Percentiles rank a stretch among this genome's conserved stretches.
Evolutionary conservation across 2,113 vertebrate genomes (phyloP).

Genomic region (Paramisgurnus dabryanus): DNA sequence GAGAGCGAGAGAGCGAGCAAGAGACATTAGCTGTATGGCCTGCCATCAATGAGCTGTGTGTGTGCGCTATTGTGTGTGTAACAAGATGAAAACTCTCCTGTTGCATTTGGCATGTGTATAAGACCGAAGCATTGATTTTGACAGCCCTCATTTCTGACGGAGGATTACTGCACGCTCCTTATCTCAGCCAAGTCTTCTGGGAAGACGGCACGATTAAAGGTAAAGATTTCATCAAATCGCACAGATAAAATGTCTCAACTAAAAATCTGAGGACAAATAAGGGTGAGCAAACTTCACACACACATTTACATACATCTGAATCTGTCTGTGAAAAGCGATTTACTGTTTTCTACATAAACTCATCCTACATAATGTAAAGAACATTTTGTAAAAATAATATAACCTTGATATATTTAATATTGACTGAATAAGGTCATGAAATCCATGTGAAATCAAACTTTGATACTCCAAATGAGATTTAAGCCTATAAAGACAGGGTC

Average conservation of each 20-base stretch:
- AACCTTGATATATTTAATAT: too few relatives aligned
- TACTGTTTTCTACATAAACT: too few relatives aligned
- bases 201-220: conserved; percentile 72
- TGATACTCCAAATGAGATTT: too few relatives aligned
- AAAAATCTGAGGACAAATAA: conserved; percentile 25
- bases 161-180: conserved; percentile 65
- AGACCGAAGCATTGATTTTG: conserved; percentile 64
- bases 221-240: conserved; percentile 39
- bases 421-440: too few relatives aligned
- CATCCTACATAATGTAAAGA: too few relatives aligned
- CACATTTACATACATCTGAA: background rate
- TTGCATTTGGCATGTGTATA: conserved; percentile 55
- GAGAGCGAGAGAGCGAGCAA: background rate
- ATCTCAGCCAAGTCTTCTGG: conserved; percentile 64
- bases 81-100: conserved; percentile 53
- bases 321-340: too few relatives aligned
- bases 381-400: too few relatives aligned
- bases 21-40: conserved; percentile 9
- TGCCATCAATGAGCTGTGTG: conserved; percentile 22
- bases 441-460: too few relatives aligned
- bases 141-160: conserved; percentile 59
- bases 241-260: conserved; percentile 19
- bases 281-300: background rate
- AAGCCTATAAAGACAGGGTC: too few relatives aligned
- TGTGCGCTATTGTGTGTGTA: conserved; percentile 12